A percentile compares a stretch with the other conserved stretches of the same genome.
Conservation (phyloP, 2,888 invertebrate genomes). For the Gymnosoma rotundatum region DNA sequence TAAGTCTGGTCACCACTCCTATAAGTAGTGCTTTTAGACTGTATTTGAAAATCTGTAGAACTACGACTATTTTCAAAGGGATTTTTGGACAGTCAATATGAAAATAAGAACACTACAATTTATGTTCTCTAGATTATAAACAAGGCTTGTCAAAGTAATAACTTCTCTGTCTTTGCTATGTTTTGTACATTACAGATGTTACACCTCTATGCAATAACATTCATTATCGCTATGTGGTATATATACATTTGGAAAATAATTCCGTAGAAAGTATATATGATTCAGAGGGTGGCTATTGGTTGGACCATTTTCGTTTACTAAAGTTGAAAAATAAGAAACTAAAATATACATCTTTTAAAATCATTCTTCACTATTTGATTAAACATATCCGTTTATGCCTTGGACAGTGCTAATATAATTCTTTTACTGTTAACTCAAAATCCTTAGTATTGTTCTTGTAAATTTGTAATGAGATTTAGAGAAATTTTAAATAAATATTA, state of each 20-base stretch:
- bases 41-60: no score
- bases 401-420: constrained; percentile 88
- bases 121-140: no score
- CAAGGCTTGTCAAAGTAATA: no score
- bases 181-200: constrained; percentile 83
- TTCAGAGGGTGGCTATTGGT: constrained; percentile 90
- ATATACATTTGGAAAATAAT: constrained; percentile 91
- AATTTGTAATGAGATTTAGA: constrained; percentile 90
- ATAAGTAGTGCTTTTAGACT: no score
- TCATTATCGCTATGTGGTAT: constrained; percentile 86
- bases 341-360: constrained; percentile 74
- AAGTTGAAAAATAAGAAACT: constrained; percentile 89
- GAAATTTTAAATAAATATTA: constrained; percentile 87
- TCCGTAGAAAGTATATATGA: constrained; percentile 86
- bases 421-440: constrained; percentile 88
- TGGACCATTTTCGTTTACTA: constrained; percentile 89
- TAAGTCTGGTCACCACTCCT: no score
- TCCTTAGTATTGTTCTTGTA: constrained; percentile 92
- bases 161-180: no score
- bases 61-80: no score
- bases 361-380: constrained; percentile 51
- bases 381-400: constrained; percentile 89
- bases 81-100: no score
- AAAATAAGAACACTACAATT: no score
- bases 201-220: constrained; percentile 87